Evolutionary conservation across 1,140 invertebrate genomes (phyloP).

Genomic region (Prorops nasuta): DNA sequence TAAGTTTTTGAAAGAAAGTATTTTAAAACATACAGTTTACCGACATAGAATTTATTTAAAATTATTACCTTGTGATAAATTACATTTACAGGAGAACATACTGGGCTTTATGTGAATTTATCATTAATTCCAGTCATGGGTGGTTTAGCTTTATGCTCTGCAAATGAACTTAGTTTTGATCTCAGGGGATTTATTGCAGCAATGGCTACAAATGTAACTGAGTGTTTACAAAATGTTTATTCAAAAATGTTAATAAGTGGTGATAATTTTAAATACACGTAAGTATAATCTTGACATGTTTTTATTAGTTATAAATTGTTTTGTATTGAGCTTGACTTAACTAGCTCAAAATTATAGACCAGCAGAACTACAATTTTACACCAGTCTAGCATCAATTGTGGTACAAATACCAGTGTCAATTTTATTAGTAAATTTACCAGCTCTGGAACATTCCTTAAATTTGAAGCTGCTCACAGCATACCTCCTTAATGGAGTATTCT

Average conservation of each 20-base stretch:
- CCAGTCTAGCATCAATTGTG: conserved; percentile 75
- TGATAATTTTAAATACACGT: conserved; percentile 79
- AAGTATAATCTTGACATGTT: conserved; percentile 46
- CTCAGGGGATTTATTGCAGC: conserved; percentile 75
- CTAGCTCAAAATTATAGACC: conserved; percentile 59
- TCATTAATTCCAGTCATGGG: conserved; percentile 84
- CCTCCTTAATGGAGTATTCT: conserved; percentile 77
- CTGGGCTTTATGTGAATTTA: conserved; percentile 73
- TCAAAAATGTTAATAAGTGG: conserved; percentile 81
- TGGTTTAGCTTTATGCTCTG: conserved; percentile 78
- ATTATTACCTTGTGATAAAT: too few relatives aligned
- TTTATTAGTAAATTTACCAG: conserved; percentile 66
- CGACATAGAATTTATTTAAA: too few relatives aligned
- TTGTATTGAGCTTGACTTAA: not conserved
- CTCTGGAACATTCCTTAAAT: conserved; percentile 56
- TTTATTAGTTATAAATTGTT: conserved; percentile 9
- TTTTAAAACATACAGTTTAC: not conserved
- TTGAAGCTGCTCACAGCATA: conserved; percentile 63
- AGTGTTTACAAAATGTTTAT: conserved; percentile 85
- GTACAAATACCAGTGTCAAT: conserved; percentile 76
- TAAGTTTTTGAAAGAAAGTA: conserved; percentile 1
- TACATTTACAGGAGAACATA: conserved; percentile 66
- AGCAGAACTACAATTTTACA: conserved; percentile 83
- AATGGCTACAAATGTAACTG: conserved; percentile 78
- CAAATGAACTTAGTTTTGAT: conserved; percentile 81